Evolutionary conservation across 1,140 invertebrate genomes (phyloP).

Genomic region (Pogonognathellus flavescens): DNA sequence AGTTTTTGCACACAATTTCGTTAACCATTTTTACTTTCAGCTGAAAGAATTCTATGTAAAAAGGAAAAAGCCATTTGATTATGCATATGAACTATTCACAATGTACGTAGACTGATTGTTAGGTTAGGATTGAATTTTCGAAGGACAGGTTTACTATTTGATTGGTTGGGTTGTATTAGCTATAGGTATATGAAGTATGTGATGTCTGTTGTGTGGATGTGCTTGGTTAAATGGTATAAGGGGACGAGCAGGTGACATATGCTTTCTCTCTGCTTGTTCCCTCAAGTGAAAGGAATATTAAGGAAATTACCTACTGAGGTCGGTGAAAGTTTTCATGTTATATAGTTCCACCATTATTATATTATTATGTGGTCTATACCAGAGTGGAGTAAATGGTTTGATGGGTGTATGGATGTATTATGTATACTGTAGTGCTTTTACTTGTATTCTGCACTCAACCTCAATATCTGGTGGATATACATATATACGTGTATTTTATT

Average conservation of each 20-base stretch:
- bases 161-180: neutral
- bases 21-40: no score
- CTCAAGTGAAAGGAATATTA: slow-evolving; percentile 40
- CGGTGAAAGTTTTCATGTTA: slow-evolving; percentile 41
- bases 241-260: slow-evolving; percentile 43
- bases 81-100: neutral
- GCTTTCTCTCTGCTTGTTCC: slow-evolving; percentile 23
- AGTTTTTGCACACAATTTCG: no score
- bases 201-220: neutral
- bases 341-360: neutral
- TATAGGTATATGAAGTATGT: neutral
- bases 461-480: no score
- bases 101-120: slow-evolving; percentile 2
- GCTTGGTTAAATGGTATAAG: neutral
- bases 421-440: no score
- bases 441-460: no score
- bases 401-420: neutral
- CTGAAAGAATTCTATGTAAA: no score
- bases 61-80: neutral
- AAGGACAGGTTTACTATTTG: neutral
- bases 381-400: neutral
- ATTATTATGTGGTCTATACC: neutral
- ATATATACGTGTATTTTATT: no score
- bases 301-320: neutral
- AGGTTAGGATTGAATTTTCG: neutral